phyloP scores from a whole-genome alignment of 35 echinoderm and acorn worm genomes.

The Ophiothrix spiculata region DNA sequence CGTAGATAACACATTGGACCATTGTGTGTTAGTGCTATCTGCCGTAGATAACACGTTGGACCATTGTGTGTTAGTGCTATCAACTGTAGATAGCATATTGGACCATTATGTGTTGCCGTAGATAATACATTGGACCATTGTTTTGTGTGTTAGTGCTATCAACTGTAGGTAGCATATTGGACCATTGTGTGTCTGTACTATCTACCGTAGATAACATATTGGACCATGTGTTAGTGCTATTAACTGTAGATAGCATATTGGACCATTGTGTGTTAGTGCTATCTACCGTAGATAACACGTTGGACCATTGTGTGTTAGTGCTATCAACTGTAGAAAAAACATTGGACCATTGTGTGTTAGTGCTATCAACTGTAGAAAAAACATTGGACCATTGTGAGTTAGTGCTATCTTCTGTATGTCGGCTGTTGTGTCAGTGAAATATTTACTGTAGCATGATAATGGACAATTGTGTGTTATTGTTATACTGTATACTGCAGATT shows the following conservation, averaged over 20 bases:
- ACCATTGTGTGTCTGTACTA: not conserved
- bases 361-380: not conserved
- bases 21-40: not conserved
- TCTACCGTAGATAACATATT: not conserved
- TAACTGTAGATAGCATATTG: not conserved
- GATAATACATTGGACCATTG: not conserved
- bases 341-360: not conserved
- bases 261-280: not conserved
- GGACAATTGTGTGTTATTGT: not conserved
- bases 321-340: not conserved
- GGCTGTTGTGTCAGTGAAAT: not conserved
- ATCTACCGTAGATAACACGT: not conserved
- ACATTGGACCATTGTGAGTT: not conserved
- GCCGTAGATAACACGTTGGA: not conserved
- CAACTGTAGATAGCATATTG: constrained; percentile 4
- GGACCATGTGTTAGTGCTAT: not conserved
- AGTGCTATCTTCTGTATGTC: not conserved
- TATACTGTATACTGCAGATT: not conserved
- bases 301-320: not conserved
- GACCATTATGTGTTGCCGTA: constrained; percentile 1
- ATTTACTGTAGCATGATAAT: too few relatives aligned
- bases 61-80: constrained; percentile 1
- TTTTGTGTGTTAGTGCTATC: not conserved
- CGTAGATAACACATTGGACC: not conserved
- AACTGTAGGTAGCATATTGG: not conserved